Conservation (phyloP, 2,797 vertebrate species). For the Megaceryle alcyon region DNA sequence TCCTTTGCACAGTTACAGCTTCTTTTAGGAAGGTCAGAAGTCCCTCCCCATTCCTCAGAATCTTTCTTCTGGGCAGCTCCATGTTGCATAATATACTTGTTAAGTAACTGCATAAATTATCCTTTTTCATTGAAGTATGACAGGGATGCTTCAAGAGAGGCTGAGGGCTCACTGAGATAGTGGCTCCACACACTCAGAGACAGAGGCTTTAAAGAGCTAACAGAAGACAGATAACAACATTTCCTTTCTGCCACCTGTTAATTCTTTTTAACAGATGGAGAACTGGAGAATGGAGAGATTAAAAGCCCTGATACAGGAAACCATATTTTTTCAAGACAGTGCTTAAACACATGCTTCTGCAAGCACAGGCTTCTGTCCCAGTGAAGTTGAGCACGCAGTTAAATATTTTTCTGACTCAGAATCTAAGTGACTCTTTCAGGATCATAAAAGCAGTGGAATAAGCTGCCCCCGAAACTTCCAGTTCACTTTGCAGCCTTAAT, state of each 20-base stretch:
- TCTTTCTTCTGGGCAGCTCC: background rate
- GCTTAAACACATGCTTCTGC: slow-evolving; percentile 47
- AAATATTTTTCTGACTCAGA: background rate
- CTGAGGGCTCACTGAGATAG: background rate
- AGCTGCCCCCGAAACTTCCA: background rate
- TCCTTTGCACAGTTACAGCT: background rate
- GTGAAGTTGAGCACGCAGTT: background rate
- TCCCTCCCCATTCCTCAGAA: background rate
- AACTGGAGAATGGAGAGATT: slow-evolving; percentile 57
- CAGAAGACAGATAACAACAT: slow-evolving; percentile 60
- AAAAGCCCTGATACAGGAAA: slow-evolving; percentile 68
- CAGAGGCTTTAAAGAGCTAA: slow-evolving; percentile 43
- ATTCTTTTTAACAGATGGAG: slow-evolving; percentile 68
- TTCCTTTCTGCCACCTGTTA: slow-evolving; percentile 70
- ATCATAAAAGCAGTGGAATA: background rate
- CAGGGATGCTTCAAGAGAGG: background rate
- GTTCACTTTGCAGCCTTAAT: background rate
- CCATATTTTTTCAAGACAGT: slow-evolving; percentile 58
- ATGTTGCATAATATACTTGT: background rate
- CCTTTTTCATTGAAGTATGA: background rate
- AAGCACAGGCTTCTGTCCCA: slow-evolving; percentile 42
- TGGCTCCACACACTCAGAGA: background rate
- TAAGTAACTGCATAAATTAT: background rate
- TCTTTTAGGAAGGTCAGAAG: background rate
- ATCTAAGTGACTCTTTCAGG: background rate